phyloP scores from a whole-genome alignment of 64 coral and sea anemone species.

The Actinia equina region DNA sequence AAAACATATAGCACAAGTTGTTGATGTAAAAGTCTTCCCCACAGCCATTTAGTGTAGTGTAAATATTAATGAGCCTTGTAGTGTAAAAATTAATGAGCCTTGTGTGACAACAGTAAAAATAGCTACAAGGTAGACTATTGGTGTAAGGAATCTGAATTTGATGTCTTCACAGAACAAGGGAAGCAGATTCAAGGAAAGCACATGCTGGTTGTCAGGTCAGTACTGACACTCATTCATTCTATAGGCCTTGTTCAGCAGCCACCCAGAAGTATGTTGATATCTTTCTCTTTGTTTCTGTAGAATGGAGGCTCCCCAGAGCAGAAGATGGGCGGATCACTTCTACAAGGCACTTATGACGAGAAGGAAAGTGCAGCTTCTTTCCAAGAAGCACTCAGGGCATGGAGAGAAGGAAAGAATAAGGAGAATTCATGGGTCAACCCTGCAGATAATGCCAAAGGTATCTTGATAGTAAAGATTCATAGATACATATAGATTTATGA shows the following conservation, averaged over 20 bases:
- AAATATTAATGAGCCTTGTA: too few species aligned
- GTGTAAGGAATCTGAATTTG: too few species aligned
- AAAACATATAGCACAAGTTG: too few species aligned
- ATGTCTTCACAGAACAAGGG: not conserved
- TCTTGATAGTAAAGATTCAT: not conserved
- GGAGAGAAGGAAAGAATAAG: slow-evolving; percentile 57
- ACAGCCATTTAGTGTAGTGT: too few species aligned
- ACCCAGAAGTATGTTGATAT: not conserved
- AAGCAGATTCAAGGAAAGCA: not conserved
- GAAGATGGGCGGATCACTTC: slow-evolving; percentile 36
- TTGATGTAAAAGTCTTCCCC: too few species aligned
- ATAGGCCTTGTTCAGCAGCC: too few species aligned
- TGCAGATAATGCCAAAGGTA: slow-evolving; percentile 29
- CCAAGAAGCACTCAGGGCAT: slow-evolving; percentile 81
- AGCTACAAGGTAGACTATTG: too few species aligned
- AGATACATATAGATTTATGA: too few species aligned
- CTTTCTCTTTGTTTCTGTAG: slow-evolving; percentile 14
- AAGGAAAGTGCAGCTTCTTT: slow-evolving; percentile 93
- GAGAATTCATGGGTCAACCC: slow-evolving; percentile 67
- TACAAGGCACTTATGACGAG: slow-evolving; percentile 83
- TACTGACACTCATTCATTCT: too few species aligned
- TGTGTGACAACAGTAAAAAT: too few species aligned
- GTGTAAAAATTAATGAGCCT: too few species aligned
- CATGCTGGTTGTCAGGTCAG: not conserved
- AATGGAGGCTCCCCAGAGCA: slow-evolving; percentile 16